phyloP scores from a whole-genome alignment of 2,888 invertebrate genomes.

The Nezara viridula region DNA sequence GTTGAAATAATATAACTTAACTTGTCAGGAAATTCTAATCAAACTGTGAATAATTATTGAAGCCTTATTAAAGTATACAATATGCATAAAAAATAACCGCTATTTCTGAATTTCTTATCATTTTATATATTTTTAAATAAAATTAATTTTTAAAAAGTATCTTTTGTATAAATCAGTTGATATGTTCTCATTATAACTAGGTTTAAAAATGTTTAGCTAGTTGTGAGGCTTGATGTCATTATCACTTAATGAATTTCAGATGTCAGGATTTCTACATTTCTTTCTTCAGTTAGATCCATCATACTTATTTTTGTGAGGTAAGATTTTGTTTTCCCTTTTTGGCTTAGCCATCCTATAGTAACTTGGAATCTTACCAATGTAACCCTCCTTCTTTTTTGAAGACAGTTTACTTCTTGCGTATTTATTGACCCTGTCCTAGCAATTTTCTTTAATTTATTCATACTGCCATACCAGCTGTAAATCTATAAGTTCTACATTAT shows the following conservation, averaged over 20 bases:
- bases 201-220: constrained; percentile 18
- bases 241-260: constrained; percentile 33
- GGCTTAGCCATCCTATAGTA: constrained; percentile 7
- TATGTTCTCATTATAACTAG: neutral
- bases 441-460: neutral
- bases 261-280: constrained; percentile 15
- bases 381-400: neutral
- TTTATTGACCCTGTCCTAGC: neutral
- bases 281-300: constrained; percentile 5
- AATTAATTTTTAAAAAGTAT: neutral
- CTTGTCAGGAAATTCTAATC: neutral
- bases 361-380: neutral
- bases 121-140: neutral
- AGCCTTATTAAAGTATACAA: neutral
- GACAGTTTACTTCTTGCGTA: constrained; percentile 9
- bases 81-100: neutral
- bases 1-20: neutral
- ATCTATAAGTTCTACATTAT: constrained; percentile 19
- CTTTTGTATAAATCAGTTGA: neutral
- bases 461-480: neutral
- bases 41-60: neutral
- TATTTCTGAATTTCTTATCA: neutral
- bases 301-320: constrained; percentile 7
- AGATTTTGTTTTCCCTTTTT: neutral
- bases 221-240: constrained; percentile 20